Conservation (phyloP, 2,797 vertebrate species). For the Diceros bicornis region DNA sequence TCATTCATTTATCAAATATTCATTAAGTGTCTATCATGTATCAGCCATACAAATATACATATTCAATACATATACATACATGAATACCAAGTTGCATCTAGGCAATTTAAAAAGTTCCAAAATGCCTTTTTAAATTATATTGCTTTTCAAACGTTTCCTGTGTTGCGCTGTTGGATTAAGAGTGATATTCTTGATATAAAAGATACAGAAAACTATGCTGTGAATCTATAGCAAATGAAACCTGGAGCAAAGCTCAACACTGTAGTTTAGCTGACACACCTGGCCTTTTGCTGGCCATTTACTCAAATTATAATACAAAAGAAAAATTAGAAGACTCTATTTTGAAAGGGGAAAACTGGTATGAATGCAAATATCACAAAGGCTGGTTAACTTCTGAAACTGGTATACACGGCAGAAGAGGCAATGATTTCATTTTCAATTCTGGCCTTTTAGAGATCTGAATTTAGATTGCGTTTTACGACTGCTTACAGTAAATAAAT, state of each 20-base stretch:
- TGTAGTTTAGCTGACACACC: neutral
- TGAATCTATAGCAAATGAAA: slow-evolving; percentile 12
- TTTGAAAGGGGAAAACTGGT: neutral
- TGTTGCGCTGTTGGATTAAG: neutral
- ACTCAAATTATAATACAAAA: neutral
- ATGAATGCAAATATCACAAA: neutral
- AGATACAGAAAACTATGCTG: neutral
- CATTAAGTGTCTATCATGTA: neutral
- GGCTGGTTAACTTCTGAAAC: neutral
- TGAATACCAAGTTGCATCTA: neutral
- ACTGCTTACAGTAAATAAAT: slow-evolving; percentile 2
- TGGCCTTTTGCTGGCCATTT: neutral
- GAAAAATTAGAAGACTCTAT: neutral
- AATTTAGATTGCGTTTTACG: slow-evolving; percentile 42
- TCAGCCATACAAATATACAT: neutral
- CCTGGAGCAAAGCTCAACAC: neutral
- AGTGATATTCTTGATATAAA: slow-evolving; percentile 5
- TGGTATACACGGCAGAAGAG: neutral
- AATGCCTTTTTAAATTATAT: slow-evolving; percentile 36
- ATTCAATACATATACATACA: neutral
- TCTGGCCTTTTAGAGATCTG: neutral
- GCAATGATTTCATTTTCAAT: neutral
- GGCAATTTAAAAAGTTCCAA: slow-evolving; percentile 25
- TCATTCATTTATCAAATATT: neutral
- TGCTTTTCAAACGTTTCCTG: slow-evolving; percentile 28